phyloP scores from a whole-genome alignment of 1,140 invertebrate genomes.

The Venturia canescens region DNA sequence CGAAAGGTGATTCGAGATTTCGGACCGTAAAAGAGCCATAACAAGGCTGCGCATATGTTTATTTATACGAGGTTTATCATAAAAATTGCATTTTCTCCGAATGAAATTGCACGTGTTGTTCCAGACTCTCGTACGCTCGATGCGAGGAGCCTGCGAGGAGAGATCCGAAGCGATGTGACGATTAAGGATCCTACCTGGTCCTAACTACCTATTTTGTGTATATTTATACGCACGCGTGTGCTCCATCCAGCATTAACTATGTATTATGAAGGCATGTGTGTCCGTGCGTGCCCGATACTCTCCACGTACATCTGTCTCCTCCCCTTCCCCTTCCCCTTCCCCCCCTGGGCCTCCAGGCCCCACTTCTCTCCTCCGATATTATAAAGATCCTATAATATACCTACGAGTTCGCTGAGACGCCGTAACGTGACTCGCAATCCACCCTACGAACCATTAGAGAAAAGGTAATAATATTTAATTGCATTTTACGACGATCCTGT shows the following conservation, averaged over 20 bases:
- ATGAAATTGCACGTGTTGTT: slow-evolving; percentile 18
- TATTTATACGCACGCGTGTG: too few species aligned
- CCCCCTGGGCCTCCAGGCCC: too few species aligned
- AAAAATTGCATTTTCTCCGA: slow-evolving; percentile 16
- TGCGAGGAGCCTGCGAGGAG: not conserved
- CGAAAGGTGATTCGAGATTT: too few species aligned
- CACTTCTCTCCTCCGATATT: not conserved
- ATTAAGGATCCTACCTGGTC: slow-evolving; percentile 22
- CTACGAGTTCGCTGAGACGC: slow-evolving; percentile 21
- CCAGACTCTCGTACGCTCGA: not conserved
- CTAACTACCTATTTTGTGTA: too few species aligned
- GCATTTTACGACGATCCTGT: slow-evolving; percentile 74
- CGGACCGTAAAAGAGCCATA: too few species aligned
- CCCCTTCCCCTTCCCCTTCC: not conserved
- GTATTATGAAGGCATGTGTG: too few species aligned
- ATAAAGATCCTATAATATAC: slow-evolving; percentile 23
- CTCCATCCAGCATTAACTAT: too few species aligned
- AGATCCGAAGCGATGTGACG: not conserved
- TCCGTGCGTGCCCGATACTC: not conserved
- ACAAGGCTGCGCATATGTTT: too few species aligned
- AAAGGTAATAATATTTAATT: slow-evolving; percentile 76
- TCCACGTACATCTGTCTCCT: not conserved
- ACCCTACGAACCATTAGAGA: slow-evolving; percentile 58
- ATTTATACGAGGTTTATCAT: too few species aligned
- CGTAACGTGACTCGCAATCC: not conserved